Base-by-base conservation (phyloP, 2,888 invertebrate genomes). In the Anodontia alba region DNA sequence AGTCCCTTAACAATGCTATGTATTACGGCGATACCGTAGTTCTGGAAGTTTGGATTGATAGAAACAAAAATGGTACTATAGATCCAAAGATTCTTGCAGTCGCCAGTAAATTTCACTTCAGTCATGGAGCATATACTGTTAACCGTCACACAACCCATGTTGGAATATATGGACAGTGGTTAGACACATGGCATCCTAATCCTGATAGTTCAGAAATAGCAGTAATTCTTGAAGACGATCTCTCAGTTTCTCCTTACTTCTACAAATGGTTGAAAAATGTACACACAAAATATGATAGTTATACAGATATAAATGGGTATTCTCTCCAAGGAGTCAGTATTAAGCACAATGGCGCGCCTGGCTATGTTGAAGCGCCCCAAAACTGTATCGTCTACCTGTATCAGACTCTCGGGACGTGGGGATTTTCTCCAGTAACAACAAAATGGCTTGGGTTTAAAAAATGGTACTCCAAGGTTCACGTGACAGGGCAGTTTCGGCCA, bases 161-260 rank as follows among this genome's bases (percentile, higher is more conserved):
- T 23, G 87, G 89, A 3, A 86, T 89, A 29, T 86, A 80, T 38
- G 89, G 89, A 12, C 89, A 89, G 46, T 89, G 89, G 89, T 73
- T 89, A 8, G 70, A 82, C 7, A 91, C 92, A 0, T 93, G 93
- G 93, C 76, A 86, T 17, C 90, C 90, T 0, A 49, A 43, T 3
- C 62, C 76, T 1, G 80, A 88, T 68, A 83, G 79, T 15, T 80
- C 87, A 8, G 92, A 93, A 80, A 88, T 91, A 17, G 92, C 88
- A 0, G 80, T 93, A 0, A 85, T 93, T 42, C 71, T 93, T 1
- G 93, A 93, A 70, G 93, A 93, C 67, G 93, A 93, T 73, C 54
- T 91, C 20, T 87, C 88, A 17, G 86, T 92, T 1, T 92, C 92
- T 0, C 88, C 82, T 36, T 87, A 83, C 69, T 89, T 90, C 42